Conservation (phyloP, 2,113 vertebrate genomes). For the Eira barbara region DNA sequence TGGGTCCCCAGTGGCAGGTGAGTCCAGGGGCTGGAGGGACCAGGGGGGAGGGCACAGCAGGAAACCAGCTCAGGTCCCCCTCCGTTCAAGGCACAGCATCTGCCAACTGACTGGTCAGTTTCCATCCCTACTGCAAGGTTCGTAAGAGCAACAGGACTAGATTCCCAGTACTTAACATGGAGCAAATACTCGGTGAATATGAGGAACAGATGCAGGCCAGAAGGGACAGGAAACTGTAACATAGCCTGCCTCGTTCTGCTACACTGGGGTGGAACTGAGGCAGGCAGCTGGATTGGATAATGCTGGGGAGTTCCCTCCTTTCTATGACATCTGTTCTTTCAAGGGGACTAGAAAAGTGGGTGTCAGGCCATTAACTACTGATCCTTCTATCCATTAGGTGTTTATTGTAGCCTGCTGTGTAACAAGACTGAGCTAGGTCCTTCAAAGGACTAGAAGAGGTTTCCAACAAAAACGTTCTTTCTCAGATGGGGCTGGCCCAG, state of each 20-base stretch:
- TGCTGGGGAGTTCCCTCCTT: neutral
- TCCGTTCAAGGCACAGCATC: neutral
- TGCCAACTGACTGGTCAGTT: neutral
- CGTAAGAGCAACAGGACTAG: neutral
- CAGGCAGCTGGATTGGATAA: neutral
- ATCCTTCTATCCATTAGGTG: neutral
- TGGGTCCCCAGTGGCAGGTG: conserved; percentile 52
- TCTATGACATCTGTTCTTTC: neutral
- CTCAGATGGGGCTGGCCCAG: neutral
- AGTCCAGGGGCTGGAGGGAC: neutral
- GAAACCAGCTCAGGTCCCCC: neutral
- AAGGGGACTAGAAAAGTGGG: neutral
- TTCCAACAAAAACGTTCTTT: neutral
- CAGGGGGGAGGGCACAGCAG: neutral
- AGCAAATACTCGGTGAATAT: neutral
- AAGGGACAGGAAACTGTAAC: neutral
- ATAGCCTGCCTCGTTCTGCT: neutral
- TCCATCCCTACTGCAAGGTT: neutral
- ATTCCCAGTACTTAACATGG: no score
- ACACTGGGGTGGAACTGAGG: neutral
- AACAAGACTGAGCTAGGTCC: neutral
- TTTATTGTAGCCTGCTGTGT: neutral
- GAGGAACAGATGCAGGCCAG: neutral
- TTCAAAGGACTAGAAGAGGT: neutral
- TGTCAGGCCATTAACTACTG: neutral